Evolutionary conservation across 2,888 invertebrate genomes (phyloP), one percentile per base, ranked within the genome.

Genomic region (Trichogramma evanescens): DNA sequence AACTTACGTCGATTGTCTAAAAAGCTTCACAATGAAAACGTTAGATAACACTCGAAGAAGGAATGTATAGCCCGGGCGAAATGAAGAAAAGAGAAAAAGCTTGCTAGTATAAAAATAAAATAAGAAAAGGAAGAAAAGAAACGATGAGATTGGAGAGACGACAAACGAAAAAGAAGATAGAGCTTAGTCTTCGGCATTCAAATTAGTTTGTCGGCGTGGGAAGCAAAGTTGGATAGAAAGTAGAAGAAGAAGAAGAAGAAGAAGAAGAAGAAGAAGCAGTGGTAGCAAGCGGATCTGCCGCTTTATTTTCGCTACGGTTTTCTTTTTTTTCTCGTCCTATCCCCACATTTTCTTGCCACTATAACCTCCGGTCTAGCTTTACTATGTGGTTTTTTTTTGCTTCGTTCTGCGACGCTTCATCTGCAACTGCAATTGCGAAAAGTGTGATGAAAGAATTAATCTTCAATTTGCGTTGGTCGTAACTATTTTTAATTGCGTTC

Each of bases 401-500:
- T 43, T 54, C 59, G 54, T 59, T 63, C 57, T 63, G 50, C 59
- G 54, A 43, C 61, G 54, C 42, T 54, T 61, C 55, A 55, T 55
- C 52, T 62, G 10, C 13, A 13, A 2, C 39, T 9, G 46, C 39
- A 60, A 61, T 58, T 58, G 50, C 50, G 26, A 49, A 61, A 63
- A 54, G 56, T 57, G 40, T 56, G 56, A 60, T 54, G 57, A 62
- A 65, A 62, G 58, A 63, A 62, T 63, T 65, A 65, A 63, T 65
- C 58, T 60, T 54, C 63, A 59, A 63, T 65, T 63, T 62, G 58
- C 54, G 62, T 26, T 26, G 63, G 62, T 58, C 58, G 58, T 58
- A 63, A 63, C 63, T 60, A 65, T 65, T 65, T 61, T 59, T 65
- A 65, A 65, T 65, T 63, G 50, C 44, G 49, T 63, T 59, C 10